Percentiles rank a stretch among this genome's conserved stretches.
Evolutionary conservation across 1,140 invertebrate genomes (phyloP).

Genomic region (Epicauta chinensis): DNA sequence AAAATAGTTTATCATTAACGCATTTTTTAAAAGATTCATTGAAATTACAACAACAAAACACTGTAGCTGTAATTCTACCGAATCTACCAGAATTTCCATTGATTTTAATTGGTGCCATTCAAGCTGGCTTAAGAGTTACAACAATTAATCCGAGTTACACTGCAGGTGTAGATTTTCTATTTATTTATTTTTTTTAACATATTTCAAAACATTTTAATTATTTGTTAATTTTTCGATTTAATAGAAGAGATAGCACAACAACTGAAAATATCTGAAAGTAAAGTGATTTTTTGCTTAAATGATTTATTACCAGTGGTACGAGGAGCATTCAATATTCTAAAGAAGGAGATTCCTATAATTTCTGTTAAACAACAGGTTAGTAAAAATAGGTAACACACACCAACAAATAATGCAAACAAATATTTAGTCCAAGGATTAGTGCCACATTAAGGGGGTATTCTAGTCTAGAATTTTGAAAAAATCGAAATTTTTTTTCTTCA

Average conservation of each 20-base stretch:
- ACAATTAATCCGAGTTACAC: constrained; percentile 77
- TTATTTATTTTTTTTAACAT: neutral
- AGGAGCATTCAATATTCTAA: constrained; percentile 40
- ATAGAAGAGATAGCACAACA: constrained; percentile 53
- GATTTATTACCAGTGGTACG: constrained; percentile 44
- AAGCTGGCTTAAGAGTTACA: constrained; percentile 63
- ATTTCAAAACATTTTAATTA: constrained; percentile 1
- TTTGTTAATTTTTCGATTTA: too few species aligned
- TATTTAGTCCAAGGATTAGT: neutral
- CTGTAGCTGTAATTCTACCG: constrained; percentile 51
- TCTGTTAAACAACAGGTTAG: constrained; percentile 27
- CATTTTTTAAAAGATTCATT: constrained; percentile 8
- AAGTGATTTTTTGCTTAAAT: constrained; percentile 57
- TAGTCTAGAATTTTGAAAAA: too few species aligned
- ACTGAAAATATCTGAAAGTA: constrained; percentile 55
- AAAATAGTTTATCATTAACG: constrained; percentile 1
- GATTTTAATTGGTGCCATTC: constrained; percentile 56
- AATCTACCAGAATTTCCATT: constrained; percentile 71
- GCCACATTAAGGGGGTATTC: too few species aligned
- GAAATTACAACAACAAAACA: constrained; percentile 2
- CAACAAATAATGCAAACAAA: constrained; percentile 1
- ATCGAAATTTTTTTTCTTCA: too few species aligned
- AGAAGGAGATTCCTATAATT: neutral
- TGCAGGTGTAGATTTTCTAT: constrained; percentile 53
- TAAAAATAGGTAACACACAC: constrained; percentile 42